Conservation (phyloP, 1,140 invertebrate genomes). For the Zaprionus kolodkinae region DNA sequence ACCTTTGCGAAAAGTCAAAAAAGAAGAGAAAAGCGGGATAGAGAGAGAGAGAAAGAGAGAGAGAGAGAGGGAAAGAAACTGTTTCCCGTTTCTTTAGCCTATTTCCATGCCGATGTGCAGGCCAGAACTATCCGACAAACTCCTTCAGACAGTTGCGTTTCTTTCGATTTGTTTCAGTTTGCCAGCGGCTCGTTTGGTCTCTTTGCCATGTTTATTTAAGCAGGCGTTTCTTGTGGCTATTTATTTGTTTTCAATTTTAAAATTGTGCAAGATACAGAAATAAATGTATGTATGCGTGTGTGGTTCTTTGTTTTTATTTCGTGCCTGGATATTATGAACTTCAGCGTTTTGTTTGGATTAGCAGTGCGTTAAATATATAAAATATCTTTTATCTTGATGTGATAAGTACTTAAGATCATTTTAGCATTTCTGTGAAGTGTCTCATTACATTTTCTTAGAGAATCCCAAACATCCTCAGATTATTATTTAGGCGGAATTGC, state of each 20-base stretch:
- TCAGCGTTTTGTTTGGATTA: constrained; percentile 30
- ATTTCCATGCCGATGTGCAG: constrained; percentile 15
- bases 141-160: constrained; percentile 1
- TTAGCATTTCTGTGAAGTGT: too few relatives aligned
- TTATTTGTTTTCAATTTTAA: constrained; percentile 76
- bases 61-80: constrained; percentile 40
- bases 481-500: too few relatives aligned
- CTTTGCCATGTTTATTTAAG: constrained; percentile 66
- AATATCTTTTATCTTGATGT: not conserved
- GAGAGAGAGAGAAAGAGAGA: too few relatives aligned
- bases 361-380: not conserved
- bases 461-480: too few relatives aligned
- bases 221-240: constrained; percentile 69
- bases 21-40: constrained; percentile 34
- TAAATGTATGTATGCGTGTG: constrained; percentile 6
- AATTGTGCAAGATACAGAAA: constrained; percentile 55
- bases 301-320: constrained; percentile 37
- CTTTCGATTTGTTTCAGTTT: constrained; percentile 10
- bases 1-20: constrained; percentile 72
- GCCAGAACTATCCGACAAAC: constrained; percentile 10
- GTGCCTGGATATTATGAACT: constrained; percentile 42
- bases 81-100: constrained; percentile 49
- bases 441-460: too few relatives aligned
- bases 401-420: not conserved
- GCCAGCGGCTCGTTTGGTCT: constrained; percentile 5